These are phyloP conservation scores for Coenobita brevimanus DNA, from an alignment of 1,140 invertebrate genomes.

Conservation along the genomic window DNA sequence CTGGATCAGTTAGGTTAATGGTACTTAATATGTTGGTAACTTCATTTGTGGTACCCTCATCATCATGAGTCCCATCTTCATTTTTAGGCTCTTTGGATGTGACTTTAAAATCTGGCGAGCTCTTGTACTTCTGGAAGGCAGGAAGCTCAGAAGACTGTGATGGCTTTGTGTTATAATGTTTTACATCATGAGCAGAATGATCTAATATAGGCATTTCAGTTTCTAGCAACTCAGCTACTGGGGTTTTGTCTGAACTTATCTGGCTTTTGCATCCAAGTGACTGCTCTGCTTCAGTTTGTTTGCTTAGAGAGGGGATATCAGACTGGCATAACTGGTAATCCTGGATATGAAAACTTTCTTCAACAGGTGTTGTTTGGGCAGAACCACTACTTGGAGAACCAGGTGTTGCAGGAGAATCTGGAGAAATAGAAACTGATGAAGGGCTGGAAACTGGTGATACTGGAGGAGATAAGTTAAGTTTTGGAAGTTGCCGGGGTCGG, in stretches of 20 bases:
- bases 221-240: not conserved
- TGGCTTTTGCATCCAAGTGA: slow-evolving; percentile 28
- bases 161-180: slow-evolving; percentile 15
- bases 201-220: not conserved
- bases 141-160: slow-evolving; percentile 13
- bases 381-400: slow-evolving; percentile 27
- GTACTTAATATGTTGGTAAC: slow-evolving; percentile 11
- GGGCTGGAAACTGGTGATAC: slow-evolving; percentile 48
- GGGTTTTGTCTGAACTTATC: not conserved
- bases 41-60: slow-evolving; percentile 9
- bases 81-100: slow-evolving; percentile 28
- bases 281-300: slow-evolving; percentile 6
- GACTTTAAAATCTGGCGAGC: slow-evolving; percentile 48
- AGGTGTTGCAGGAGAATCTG: slow-evolving; percentile 61
- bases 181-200: not conserved
- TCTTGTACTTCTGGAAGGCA: slow-evolving; percentile 47
- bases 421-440: slow-evolving; percentile 55
- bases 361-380: slow-evolving; percentile 40
- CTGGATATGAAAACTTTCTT: slow-evolving; percentile 14
- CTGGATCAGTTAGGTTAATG: slow-evolving; percentile 43
- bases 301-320: slow-evolving; percentile 14
- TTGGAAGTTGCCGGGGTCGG: slow-evolving; percentile 55
- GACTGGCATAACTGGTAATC: slow-evolving; percentile 17
- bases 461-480: slow-evolving; percentile 43
- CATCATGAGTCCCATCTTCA: slow-evolving; percentile 30